Conservation (phyloP, 2,113 vertebrate species). For the Daphoenositta chrysoptera region DNA sequence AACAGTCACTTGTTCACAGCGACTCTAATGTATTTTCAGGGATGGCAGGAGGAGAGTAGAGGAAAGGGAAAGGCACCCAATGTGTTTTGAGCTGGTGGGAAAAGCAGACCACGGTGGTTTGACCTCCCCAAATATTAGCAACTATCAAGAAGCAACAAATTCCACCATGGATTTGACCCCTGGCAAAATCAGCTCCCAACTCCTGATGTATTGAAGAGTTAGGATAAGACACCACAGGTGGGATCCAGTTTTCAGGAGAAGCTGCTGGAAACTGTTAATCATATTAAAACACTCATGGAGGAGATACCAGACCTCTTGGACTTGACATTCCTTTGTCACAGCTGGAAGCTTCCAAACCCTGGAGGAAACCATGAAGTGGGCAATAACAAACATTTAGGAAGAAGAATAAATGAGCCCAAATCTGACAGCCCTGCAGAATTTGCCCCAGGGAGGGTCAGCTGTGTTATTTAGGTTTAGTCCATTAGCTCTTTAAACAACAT, state of each 20-base stretch:
- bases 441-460: not conserved
- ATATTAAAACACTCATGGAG: not conserved
- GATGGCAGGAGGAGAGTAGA: not conserved
- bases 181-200: not conserved
- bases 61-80: not conserved
- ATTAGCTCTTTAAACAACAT: not conserved
- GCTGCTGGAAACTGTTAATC: not conserved
- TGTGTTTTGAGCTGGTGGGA: not conserved
- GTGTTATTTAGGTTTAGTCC: not conserved
- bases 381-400: not conserved
- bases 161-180: fast-evolving
- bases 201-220: not conserved
- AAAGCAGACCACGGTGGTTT: not conserved
- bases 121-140: not conserved
- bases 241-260: not conserved
- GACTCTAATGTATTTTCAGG: not conserved
- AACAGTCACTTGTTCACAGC: not conserved
- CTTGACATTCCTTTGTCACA: not conserved
- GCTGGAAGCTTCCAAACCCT: not conserved
- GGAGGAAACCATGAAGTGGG: not conserved
- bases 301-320: not conserved
- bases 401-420: not conserved
- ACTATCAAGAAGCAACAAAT: not conserved
- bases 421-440: not conserved
- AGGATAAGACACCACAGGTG: not conserved